Conservation (phyloP, 2,888 invertebrate species). For the Sinelater perroti region DNA sequence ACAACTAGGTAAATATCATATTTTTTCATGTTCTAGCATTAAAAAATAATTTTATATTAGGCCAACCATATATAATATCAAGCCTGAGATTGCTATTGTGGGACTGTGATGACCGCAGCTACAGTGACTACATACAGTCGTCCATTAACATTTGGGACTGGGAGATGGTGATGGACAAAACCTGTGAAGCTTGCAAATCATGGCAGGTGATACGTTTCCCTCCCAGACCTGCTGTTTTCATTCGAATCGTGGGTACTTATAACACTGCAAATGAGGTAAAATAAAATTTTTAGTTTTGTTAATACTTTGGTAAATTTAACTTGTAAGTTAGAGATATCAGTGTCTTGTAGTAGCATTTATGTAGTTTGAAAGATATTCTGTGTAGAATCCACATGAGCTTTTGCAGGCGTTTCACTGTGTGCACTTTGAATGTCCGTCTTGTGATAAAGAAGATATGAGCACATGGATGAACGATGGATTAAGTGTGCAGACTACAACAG, state of each 20-base stretch:
- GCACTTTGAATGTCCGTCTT: constrained; percentile 95
- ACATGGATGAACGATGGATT: constrained; percentile 35
- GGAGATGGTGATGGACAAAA: constrained; percentile 89
- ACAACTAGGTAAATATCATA: constrained; percentile 74
- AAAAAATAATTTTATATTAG: too few species aligned
- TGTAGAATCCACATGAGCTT: neutral
- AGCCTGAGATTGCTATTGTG: constrained; percentile 93
- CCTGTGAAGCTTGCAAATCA: constrained; percentile 85
- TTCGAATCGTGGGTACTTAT: constrained; percentile 93
- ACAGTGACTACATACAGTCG: constrained; percentile 97
- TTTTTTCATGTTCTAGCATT: constrained; percentile 21
- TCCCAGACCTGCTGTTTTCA: constrained; percentile 87
- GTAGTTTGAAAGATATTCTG: too few species aligned
- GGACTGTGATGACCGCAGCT: constrained; percentile 96
- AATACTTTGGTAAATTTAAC: too few species aligned
- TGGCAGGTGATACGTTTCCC: constrained; percentile 94
- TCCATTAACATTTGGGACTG: constrained; percentile 93
- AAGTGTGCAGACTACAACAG: constrained; percentile 26
- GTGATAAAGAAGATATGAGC: constrained; percentile 55
- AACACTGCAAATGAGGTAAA: constrained; percentile 97
- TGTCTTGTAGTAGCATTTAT: too few species aligned
- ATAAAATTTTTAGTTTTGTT: too few species aligned
- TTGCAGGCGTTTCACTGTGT: constrained; percentile 94
- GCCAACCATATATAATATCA: constrained; percentile 92
- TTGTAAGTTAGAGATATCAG: too few species aligned